Evolutionary conservation across 2,113 vertebrate genomes (phyloP).

Genomic region (Hippoglossus stenolepis): DNA sequence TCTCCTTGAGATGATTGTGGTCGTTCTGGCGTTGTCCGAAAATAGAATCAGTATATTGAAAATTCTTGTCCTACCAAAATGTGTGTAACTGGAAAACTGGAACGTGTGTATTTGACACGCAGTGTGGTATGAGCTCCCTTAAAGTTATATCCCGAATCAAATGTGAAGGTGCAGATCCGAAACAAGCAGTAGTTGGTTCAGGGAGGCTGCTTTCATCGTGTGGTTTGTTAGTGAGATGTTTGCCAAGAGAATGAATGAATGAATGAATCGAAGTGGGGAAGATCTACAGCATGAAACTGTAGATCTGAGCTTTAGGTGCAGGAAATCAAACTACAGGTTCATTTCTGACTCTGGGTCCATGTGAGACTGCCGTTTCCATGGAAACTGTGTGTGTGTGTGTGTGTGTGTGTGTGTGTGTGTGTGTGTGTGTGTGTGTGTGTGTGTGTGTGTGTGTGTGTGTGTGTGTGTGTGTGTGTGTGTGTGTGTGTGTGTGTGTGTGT

Average conservation of each 20-base stretch:
- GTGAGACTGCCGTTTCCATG: no score
- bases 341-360: no score
- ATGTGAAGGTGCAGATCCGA: no score
- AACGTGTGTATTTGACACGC: no score
- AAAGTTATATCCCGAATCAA: no score
- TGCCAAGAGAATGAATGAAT: constrained; percentile 19
- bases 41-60: no score
- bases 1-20: no score
- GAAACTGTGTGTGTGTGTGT: constrained; percentile 9
- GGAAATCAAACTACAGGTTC: no score
- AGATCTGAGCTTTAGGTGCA: no score
- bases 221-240: constrained; percentile 3
- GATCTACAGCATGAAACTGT: background rate
- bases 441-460: constrained; percentile 9
- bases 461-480: constrained; percentile 17
- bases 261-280: background rate
- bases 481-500: constrained; percentile 29
- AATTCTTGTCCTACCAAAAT: background rate
- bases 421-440: constrained; percentile 13
- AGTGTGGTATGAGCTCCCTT: no score
- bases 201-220: constrained; percentile 46
- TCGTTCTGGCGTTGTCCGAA: no score
- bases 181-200: constrained; percentile 37
- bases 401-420: constrained; percentile 29
- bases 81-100: no score